Conservation (phyloP, 2,888 invertebrate species). For the Cyrtodaria siliqua region DNA sequence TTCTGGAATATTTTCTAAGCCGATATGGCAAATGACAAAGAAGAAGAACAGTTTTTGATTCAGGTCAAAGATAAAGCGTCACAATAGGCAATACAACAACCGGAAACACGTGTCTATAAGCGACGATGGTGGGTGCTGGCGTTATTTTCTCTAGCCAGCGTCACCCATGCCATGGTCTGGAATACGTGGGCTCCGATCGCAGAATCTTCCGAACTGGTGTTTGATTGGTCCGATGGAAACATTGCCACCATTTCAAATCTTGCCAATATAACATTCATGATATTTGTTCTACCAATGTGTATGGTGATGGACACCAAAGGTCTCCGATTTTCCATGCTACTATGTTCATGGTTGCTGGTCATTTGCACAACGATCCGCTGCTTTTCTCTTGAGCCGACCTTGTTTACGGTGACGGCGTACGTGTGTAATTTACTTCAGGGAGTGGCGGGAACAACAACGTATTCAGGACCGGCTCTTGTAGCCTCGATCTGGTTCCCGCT, state of each 20-base stretch:
- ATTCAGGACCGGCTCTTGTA: conserved; percentile 84
- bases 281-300: conserved; percentile 83
- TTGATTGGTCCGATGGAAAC: conserved; percentile 81
- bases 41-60: too few relatives aligned
- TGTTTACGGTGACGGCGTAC: conserved; percentile 72
- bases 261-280: conserved; percentile 83
- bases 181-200: conserved; percentile 86
- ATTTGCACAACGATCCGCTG: conserved; percentile 31
- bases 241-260: conserved; percentile 85
- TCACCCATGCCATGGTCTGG: conserved; percentile 77
- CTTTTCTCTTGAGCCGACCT: conserved; percentile 25
- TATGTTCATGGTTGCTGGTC: conserved; percentile 29
- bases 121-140: conserved; percentile 69
- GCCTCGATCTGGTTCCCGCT: conserved; percentile 87
- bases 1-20: too few relatives aligned
- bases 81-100: too few relatives aligned
- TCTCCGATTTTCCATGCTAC: conserved; percentile 71
- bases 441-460: conserved; percentile 84
- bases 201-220: conserved; percentile 81
- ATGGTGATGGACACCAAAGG: conserved; percentile 84
- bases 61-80: too few relatives aligned
- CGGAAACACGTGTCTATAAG: conserved; percentile 39
- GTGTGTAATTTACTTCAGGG: conserved; percentile 85
- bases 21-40: too few relatives aligned
- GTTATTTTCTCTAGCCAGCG: conserved; percentile 55